A percentile compares a stretch with the other conserved stretches of the same genome.
These are phyloP conservation scores for Poecilus cupreus DNA, from an alignment of 2,888 invertebrate genomes.

Conservation along the genomic window DNA sequence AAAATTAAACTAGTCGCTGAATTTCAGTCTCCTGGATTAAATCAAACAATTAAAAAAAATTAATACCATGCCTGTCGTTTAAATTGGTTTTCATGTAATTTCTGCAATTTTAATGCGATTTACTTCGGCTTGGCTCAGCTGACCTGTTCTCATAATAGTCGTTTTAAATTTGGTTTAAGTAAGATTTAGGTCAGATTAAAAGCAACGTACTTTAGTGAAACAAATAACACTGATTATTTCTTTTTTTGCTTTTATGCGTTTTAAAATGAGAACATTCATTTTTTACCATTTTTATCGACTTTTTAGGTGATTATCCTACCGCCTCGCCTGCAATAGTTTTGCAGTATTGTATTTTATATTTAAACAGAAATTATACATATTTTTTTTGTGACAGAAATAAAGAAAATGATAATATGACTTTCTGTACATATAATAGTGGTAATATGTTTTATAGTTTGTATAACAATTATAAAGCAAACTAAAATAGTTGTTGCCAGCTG, in stretches of 20 bases:
- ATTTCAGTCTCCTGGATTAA: not conserved
- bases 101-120: not conserved
- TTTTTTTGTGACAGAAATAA: too few relatives aligned
- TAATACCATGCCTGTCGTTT: not conserved
- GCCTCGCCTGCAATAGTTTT: too few relatives aligned
- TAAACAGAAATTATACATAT: too few relatives aligned
- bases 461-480: too few relatives aligned
- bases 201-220: not conserved
- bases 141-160: slow-evolving; percentile 1
- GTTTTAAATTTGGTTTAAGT: not conserved
- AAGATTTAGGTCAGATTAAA: not conserved
- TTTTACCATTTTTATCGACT: too few relatives aligned
- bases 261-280: too few relatives aligned
- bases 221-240: not conserved
- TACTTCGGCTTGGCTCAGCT: not conserved
- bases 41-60: not conserved
- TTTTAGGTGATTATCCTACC: too few relatives aligned
- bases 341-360: too few relatives aligned
- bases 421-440: too few relatives aligned
- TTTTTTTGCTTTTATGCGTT: not conserved
- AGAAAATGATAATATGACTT: too few relatives aligned
- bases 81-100: not conserved
- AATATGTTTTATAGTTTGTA: too few relatives aligned
- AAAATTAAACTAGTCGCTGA: not conserved
- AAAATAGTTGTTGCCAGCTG: too few relatives aligned